These are phyloP conservation scores for Drosophila colorata DNA, from an alignment of 2,888 invertebrate species.

Conservation along the genomic window DNA sequence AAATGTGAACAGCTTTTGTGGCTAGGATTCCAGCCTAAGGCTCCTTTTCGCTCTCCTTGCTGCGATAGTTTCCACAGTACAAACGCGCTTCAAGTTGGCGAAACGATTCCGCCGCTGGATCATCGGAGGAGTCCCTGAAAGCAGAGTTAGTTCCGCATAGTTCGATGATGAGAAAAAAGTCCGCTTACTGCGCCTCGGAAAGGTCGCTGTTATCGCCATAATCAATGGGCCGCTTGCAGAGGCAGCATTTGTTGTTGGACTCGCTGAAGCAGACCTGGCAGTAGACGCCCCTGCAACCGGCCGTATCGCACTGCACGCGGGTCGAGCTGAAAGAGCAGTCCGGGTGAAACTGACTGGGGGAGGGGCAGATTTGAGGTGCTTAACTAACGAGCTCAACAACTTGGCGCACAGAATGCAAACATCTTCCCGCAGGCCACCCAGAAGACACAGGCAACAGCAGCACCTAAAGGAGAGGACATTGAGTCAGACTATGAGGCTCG, in stretches of 20 bases:
- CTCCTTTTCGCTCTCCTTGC: neutral
- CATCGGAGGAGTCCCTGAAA: constrained; percentile 82
- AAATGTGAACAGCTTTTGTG: too few relatives aligned
- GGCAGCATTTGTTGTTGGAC: constrained; percentile 90
- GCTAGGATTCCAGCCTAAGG: neutral
- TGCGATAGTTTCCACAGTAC: neutral
- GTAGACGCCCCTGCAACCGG: constrained; percentile 89
- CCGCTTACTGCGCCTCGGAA: constrained; percentile 90
- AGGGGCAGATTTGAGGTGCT: neutral
- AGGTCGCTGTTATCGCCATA: constrained; percentile 92
- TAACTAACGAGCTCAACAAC: constrained; percentile 49
- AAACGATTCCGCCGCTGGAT: constrained; percentile 49
- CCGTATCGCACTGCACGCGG: constrained; percentile 87
- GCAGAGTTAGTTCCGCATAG: neutral
- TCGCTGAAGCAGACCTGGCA: constrained; percentile 91
- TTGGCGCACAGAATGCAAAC: constrained; percentile 50
- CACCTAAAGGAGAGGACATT: constrained; percentile 4
- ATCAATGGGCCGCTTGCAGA: constrained; percentile 91
- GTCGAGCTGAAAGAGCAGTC: constrained; percentile 54
- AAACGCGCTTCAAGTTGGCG: neutral
- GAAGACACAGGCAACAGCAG: constrained; percentile 28
- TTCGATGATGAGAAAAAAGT: neutral
- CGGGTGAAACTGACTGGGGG: constrained; percentile 6
- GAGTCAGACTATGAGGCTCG: neutral
- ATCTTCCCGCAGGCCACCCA: neutral